phyloP scores from a whole-genome alignment of 2,797 vertebrate genomes.

The Notamacropus eugenii region DNA sequence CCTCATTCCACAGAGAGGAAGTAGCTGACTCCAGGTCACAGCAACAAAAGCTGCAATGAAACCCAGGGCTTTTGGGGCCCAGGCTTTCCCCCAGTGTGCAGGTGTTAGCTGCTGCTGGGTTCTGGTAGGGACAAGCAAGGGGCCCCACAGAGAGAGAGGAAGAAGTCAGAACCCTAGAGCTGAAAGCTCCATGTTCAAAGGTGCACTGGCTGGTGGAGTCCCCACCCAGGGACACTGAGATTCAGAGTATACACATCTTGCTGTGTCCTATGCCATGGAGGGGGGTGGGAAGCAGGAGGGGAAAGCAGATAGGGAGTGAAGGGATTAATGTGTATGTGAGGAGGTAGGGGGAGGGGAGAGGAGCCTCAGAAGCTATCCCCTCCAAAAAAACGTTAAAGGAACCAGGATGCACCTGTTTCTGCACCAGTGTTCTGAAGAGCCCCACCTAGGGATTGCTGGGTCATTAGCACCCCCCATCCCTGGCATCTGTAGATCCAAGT shows the following conservation, averaged over 20 bases:
- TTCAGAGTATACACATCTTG: background rate
- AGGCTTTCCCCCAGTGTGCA: background rate
- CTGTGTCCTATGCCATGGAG: background rate
- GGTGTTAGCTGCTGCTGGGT: background rate
- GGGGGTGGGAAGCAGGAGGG: background rate
- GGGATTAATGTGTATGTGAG: background rate
- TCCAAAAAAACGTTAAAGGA: background rate
- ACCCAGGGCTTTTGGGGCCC: background rate
- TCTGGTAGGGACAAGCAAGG: background rate
- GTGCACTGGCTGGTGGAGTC: background rate
- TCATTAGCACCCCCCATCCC: background rate
- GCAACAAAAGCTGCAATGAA: background rate
- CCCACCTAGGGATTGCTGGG: background rate
- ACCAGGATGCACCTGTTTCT: conserved; percentile 7
- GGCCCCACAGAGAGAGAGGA: background rate
- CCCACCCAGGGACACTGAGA: background rate
- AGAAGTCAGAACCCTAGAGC: background rate
- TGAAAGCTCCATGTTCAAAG: background rate
- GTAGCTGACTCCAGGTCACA: background rate
- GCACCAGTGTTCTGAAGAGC: background rate
- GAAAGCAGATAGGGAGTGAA: background rate
- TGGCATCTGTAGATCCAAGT: background rate
- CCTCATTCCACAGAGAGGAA: background rate
- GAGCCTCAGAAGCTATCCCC: background rate
- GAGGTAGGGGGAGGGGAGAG: background rate